Evolutionary conservation across 2,113 vertebrate genomes (phyloP), one percentile per base, ranked within the genome.

Genomic region (Alethe castanea): DNA sequence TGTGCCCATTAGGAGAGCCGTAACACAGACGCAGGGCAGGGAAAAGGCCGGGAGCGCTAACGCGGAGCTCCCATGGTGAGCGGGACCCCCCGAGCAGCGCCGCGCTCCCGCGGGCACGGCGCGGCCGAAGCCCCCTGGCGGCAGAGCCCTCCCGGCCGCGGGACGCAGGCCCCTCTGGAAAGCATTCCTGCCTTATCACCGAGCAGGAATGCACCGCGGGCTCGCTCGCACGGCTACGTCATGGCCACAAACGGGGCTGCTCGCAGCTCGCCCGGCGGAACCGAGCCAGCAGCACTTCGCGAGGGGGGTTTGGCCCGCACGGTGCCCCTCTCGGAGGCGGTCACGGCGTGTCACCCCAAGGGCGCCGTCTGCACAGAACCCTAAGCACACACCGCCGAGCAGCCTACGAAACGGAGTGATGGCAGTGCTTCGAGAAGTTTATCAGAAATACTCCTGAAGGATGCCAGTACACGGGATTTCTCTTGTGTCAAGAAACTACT

Each of bases 301-400:
- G 3, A 8, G 0, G 0, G 23, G 2, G 0, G 7, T 2, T 4
- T 0, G 60, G 35, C 54, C 26, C 4, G 35, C 50, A 1, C 59
- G 59, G 29, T 11, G 25, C 20, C 42, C 9, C 24, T 18, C 18
- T 2, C 40, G 3, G 40, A 1, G 22, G n/a, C 79, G 87, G 93
- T 22, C 47, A 11, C 44, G 3, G 16, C 47, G 76, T 5, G 23
- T 2, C 56, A 10, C 0, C 59, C 12, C 40, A 9, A 28, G 61
- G 44, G 60, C 4, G 56, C 60, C 36, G 31, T 1, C 2, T 1
- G 8, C 3, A 11, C 1, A 1, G 3, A 14, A 19, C 2, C 33
- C 7, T 3, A 17, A 11, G 38, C 47, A 45, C n/a, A 4, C 29
- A 1, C 14, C 53, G 17, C 10, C 0, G 4, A 23, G 16, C 7